These are phyloP conservation scores for Hycleus cichorii DNA, from an alignment of 1,140 invertebrate species.

Conservation along the genomic window DNA sequence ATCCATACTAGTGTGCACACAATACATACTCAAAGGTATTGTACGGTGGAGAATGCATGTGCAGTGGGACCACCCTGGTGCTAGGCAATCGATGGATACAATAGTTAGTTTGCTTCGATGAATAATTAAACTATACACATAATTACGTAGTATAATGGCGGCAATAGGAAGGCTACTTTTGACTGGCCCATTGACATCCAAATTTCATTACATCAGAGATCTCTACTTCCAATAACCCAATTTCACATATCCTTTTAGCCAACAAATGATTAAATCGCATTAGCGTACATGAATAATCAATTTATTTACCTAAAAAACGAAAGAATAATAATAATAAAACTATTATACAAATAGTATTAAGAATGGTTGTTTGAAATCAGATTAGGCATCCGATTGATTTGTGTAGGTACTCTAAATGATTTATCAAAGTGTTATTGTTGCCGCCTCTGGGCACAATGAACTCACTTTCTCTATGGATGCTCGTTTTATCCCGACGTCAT, in stretches of 20 bases:
- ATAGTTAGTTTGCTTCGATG: conserved; percentile 27
- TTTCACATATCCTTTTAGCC: neutral
- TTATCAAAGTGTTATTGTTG: neutral
- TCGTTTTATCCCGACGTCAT: conserved; percentile 2
- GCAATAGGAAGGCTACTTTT: neutral
- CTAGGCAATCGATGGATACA: conserved; percentile 29
- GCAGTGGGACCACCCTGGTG: conserved; percentile 26
- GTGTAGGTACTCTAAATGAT: neutral
- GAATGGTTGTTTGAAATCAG: neutral
- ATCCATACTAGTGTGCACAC: conserved; percentile 22
- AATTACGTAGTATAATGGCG: conserved; percentile 20
- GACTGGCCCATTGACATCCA: neutral
- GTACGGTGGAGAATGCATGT: conserved; percentile 29
- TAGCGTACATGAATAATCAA: no score
- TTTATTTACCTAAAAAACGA: no score
- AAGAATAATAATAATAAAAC: no score
- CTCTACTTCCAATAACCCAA: no score
- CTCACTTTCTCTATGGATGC: neutral
- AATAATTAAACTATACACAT: conserved; percentile 28
- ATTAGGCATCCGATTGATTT: neutral
- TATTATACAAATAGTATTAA: no score
- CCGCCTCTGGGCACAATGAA: conserved; percentile 1
- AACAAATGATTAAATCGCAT: no score
- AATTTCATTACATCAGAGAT: neutral
- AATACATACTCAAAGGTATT: conserved; percentile 30